phyloP scores from a whole-genome alignment of 1,140 invertebrate genomes.

The Vanessa atalanta region DNA sequence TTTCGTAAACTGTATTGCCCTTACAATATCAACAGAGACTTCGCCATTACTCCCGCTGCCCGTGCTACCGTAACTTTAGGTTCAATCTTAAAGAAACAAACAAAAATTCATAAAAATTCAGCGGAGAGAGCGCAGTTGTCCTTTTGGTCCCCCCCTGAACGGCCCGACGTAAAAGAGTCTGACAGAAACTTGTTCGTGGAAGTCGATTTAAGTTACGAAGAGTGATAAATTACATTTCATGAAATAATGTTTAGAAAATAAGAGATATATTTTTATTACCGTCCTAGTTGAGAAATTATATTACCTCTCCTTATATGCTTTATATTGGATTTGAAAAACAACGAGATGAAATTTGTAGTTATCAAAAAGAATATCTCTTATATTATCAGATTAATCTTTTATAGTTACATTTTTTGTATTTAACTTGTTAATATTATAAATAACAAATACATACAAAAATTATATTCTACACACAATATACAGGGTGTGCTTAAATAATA shows the following conservation, averaged over 20 bases:
- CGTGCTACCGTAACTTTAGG: slow-evolving; percentile 50
- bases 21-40: slow-evolving; percentile 41
- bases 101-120: slow-evolving; percentile 72
- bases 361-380: neutral
- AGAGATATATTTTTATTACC: slow-evolving; percentile 10
- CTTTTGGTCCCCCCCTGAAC: slow-evolving; percentile 57
- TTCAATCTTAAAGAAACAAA: slow-evolving; percentile 56
- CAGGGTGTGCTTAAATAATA: too few species aligned
- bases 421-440: too few species aligned
- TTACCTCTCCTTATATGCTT: neutral
- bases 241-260: slow-evolving; percentile 36
- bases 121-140: slow-evolving; percentile 54
- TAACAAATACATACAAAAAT: too few species aligned
- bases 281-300: slow-evolving; percentile 1
- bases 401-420: too few species aligned
- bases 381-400: too few species aligned
- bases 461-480: too few species aligned
- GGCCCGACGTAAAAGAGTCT: slow-evolving; percentile 57
- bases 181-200: slow-evolving; percentile 64
- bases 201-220: slow-evolving; percentile 73
- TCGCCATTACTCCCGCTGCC: slow-evolving; percentile 37
- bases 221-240: slow-evolving; percentile 60
- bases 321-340: neutral
- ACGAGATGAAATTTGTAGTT: neutral
- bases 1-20: slow-evolving; percentile 44